Percentiles rank a stretch among this genome's conserved stretches.
Evolutionary conservation across 2,113 vertebrate species (phyloP).

Genomic region (Hypocryptadius cinnamomeus): DNA sequence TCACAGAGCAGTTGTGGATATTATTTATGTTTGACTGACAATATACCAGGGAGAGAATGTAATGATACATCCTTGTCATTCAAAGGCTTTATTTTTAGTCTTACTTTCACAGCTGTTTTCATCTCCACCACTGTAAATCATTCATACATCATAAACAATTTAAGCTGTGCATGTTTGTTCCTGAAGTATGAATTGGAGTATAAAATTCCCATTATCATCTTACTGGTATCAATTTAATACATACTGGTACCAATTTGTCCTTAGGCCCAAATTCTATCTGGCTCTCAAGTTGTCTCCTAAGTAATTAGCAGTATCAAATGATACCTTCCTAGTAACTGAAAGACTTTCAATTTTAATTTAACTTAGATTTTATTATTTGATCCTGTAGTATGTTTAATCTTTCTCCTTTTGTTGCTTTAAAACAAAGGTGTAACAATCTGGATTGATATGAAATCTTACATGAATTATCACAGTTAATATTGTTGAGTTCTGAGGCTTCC

Average conservation of each 20-base stretch:
- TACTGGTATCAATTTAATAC: background rate
- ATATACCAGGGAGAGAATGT: background rate
- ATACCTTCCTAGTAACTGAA: background rate
- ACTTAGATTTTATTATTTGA: background rate
- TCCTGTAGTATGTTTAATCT: background rate
- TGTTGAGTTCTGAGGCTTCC: background rate
- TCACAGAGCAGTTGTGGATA: background rate
- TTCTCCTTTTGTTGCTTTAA: background rate
- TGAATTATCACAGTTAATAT: background rate
- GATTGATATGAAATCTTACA: background rate
- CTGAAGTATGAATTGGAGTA: background rate
- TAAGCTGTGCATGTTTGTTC: background rate
- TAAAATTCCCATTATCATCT: background rate
- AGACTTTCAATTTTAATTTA: background rate
- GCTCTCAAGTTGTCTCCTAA: background rate
- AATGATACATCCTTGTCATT: background rate
- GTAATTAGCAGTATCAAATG: background rate
- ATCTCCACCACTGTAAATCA: background rate
- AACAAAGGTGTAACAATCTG: background rate
- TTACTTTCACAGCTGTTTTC: background rate
- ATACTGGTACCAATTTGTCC: background rate
- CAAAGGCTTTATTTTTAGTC: background rate
- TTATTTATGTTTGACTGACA: slow-evolving; percentile 8
- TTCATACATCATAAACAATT: background rate
- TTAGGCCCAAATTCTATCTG: background rate